phyloP scores from a whole-genome alignment of 64 coral and sea anemone species.

The Stichodactyla helianthus region DNA sequence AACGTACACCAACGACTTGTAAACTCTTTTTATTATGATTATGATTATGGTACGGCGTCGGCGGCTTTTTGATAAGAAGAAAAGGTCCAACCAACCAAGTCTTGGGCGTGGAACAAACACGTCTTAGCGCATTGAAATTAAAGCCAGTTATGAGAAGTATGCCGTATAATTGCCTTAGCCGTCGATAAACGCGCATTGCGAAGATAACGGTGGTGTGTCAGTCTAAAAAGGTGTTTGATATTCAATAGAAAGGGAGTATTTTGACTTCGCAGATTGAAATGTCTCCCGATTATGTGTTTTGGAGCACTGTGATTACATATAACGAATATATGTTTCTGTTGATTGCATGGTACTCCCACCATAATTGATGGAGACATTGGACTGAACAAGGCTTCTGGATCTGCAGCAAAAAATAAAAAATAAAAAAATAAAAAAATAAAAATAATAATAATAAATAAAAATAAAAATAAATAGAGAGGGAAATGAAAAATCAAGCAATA shows the following conservation, averaged over 20 bases:
- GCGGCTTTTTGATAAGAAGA: background rate
- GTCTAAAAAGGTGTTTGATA: background rate
- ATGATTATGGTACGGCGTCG: background rate
- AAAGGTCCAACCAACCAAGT: slow-evolving; percentile 7
- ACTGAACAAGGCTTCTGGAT: background rate
- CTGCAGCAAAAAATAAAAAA: background rate
- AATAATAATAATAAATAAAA: no score
- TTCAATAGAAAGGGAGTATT: background rate
- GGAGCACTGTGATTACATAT: background rate
- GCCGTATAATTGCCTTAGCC: background rate
- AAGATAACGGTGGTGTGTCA: background rate
- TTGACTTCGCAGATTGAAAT: background rate
- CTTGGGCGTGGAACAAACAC: slow-evolving; percentile 1
- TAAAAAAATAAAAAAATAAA: background rate
- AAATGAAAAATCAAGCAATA: no score
- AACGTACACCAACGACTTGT: background rate
- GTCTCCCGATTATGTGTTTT: background rate
- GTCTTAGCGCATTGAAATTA: slow-evolving; percentile 5
- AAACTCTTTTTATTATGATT: background rate
- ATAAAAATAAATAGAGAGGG: no score
- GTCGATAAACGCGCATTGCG: background rate
- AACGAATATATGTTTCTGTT: background rate
- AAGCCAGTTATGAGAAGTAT: background rate
- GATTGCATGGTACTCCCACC: background rate
- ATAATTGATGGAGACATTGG: background rate